phyloP scores from a whole-genome alignment of 2,888 invertebrate genomes.

The Tupiocoris notatus region DNA sequence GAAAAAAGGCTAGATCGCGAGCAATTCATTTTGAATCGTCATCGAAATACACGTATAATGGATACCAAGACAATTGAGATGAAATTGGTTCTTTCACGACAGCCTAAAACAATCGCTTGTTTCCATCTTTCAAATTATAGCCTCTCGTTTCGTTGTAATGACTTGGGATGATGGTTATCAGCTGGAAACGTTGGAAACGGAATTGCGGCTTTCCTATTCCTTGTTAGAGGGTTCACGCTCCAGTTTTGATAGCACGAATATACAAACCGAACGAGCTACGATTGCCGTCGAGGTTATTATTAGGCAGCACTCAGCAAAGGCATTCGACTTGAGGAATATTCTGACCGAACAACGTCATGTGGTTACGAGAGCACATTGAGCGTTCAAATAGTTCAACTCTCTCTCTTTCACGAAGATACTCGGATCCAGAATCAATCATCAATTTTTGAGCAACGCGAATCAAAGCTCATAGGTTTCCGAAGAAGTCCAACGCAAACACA shows the following conservation, averaged over 20 bases:
- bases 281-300: neutral
- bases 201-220: neutral
- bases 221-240: neutral
- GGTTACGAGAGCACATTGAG: too few species aligned
- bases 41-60: slow-evolving; percentile 12
- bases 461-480: too few species aligned
- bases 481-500: too few species aligned
- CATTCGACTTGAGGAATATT: too few species aligned
- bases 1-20: neutral
- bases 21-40: slow-evolving; percentile 29
- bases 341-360: too few species aligned
- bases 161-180: slow-evolving; percentile 17
- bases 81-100: slow-evolving; percentile 30
- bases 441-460: too few species aligned
- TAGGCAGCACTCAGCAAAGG: too few species aligned
- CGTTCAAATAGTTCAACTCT: too few species aligned
- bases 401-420: too few species aligned
- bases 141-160: slow-evolving; percentile 23
- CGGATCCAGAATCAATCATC: too few species aligned
- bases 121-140: slow-evolving; percentile 18
- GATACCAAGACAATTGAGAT: slow-evolving; percentile 22
- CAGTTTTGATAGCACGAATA: neutral
- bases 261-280: neutral
- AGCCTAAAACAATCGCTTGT: slow-evolving; percentile 28
- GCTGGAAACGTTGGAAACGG: neutral